A percentile compares a stretch with the other conserved stretches of the same genome.
These are phyloP conservation scores for Hirundichthys speculiger DNA, from an alignment of 2,113 vertebrate species.

Conservation along the genomic window DNA sequence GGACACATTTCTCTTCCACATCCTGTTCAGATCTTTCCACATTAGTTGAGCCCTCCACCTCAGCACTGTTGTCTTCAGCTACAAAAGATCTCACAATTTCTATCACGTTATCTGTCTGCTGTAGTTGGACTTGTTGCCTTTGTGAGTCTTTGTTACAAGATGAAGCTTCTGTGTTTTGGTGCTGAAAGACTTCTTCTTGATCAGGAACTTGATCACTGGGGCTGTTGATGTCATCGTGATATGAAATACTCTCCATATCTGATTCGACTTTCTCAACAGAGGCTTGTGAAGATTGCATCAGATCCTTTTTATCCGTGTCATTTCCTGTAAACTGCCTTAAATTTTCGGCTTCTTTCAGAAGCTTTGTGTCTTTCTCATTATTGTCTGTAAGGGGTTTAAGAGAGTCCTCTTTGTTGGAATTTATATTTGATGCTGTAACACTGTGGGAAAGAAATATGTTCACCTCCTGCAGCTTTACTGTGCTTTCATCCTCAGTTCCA, in stretches of 20 bases:
- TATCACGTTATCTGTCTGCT: background rate
- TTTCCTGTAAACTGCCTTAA: conserved; percentile 2
- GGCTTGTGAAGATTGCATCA: conserved; percentile 27
- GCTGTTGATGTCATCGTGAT: conserved; percentile 6
- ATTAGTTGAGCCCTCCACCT: background rate
- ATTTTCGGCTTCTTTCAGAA: background rate
- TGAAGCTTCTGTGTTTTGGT: conserved; percentile 1
- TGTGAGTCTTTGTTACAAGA: conserved; percentile 1
- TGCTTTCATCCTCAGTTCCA: background rate
- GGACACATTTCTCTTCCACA: background rate
- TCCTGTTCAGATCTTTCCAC: background rate
- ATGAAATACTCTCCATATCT: conserved; percentile 17
- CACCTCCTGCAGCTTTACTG: background rate
- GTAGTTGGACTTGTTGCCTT: background rate
- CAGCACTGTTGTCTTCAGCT: conserved; percentile 10
- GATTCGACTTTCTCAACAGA: conserved; percentile 14
- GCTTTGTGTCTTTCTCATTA: conserved; percentile 6
- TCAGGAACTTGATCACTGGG: background rate
- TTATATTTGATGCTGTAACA: background rate
- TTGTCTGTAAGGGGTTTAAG: background rate
- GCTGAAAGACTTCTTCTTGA: conserved; percentile 3
- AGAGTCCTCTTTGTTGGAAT: conserved; percentile 5
- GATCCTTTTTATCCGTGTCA: conserved; percentile 21
- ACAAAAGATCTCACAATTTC: conserved; percentile 8
- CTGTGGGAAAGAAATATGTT: conserved; percentile 1